phyloP scores from a whole-genome alignment of 1,140 invertebrate species.

The Drosophila varians region DNA sequence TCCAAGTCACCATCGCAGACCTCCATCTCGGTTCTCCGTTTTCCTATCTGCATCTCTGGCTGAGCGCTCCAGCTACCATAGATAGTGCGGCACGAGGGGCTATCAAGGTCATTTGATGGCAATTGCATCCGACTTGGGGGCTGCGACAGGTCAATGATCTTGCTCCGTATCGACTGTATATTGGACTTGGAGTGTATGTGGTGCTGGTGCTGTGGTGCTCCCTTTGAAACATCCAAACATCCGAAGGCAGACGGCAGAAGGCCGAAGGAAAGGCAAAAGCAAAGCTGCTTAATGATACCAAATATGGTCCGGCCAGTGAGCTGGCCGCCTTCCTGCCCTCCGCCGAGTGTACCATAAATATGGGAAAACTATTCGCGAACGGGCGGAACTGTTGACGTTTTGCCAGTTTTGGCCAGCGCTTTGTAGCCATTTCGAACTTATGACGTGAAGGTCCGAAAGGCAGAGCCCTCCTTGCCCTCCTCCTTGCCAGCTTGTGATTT shows the following conservation, averaged over 20 bases:
- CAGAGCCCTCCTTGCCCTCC: background rate
- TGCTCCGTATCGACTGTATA: constrained; percentile 2
- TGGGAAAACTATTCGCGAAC: constrained; percentile 48
- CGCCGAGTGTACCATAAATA: constrained; percentile 36
- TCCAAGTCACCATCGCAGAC: constrained; percentile 36
- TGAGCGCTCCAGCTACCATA: constrained; percentile 15
- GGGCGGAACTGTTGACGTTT: constrained; percentile 34
- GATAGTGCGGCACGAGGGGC: constrained; percentile 1
- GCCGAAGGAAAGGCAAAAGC: background rate
- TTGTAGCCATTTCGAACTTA: constrained; percentile 40
- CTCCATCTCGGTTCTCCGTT: background rate
- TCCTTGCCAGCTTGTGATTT: background rate
- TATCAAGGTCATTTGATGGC: constrained; percentile 47
- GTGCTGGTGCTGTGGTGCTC: background rate
- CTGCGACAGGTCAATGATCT: constrained; percentile 37
- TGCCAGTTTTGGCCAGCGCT: constrained; percentile 32
- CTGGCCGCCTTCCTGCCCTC: constrained; percentile 29
- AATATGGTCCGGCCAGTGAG: constrained; percentile 36
- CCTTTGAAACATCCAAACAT: background rate
- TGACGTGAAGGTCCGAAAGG: constrained; percentile 13
- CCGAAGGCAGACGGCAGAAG: background rate
- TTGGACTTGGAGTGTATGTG: too few species aligned
- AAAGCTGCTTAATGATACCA: constrained; percentile 54
- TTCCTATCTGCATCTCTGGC: constrained; percentile 5
- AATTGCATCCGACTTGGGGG: constrained; percentile 34